Conservation (phyloP, 2,888 invertebrate genomes). For the Timema cristinae region DNA sequence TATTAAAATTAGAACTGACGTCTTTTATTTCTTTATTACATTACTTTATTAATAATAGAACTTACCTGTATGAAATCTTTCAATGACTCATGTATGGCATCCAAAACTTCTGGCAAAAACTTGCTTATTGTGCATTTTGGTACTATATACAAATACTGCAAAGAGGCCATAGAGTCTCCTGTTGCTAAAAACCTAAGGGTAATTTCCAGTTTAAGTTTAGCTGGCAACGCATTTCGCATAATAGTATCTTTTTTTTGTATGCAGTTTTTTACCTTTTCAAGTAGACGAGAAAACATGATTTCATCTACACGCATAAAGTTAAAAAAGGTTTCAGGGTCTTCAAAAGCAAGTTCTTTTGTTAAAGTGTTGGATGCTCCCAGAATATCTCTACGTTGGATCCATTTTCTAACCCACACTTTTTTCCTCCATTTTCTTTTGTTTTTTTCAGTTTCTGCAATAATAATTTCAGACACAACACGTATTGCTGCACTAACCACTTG, state of each 20-base stretch:
- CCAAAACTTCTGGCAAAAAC: neutral
- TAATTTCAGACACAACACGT: no score
- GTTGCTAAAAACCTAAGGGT: slow-evolving; percentile 1
- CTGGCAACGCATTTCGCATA: slow-evolving; percentile 3
- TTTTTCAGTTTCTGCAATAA: no score
- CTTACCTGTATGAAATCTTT: slow-evolving; percentile 6
- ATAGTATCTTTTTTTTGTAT: slow-evolving; percentile 5
- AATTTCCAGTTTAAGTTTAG: slow-evolving; percentile 5
- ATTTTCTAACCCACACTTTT: slow-evolving; percentile 7
- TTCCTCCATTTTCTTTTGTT: neutral
- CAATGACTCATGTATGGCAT: slow-evolving; percentile 2
- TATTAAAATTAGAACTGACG: no score
- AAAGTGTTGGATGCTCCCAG: neutral
- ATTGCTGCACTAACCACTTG: no score
- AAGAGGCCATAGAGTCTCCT: neutral
- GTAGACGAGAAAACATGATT: neutral
- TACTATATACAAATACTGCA: slow-evolving; percentile 10
- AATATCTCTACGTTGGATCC: neutral
- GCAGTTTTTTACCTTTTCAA: neutral
- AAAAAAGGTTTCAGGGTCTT: neutral
- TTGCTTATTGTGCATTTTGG: slow-evolving; percentile 7
- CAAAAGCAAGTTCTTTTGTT: slow-evolving; percentile 5
- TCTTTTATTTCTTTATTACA: no score
- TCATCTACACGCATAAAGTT: neutral
- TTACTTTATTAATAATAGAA: no score